A percentile compares a stretch with the other conserved stretches of the same genome.
Conservation (phyloP, 2,113 vertebrate species). For the Psettodes erumei region DNA sequence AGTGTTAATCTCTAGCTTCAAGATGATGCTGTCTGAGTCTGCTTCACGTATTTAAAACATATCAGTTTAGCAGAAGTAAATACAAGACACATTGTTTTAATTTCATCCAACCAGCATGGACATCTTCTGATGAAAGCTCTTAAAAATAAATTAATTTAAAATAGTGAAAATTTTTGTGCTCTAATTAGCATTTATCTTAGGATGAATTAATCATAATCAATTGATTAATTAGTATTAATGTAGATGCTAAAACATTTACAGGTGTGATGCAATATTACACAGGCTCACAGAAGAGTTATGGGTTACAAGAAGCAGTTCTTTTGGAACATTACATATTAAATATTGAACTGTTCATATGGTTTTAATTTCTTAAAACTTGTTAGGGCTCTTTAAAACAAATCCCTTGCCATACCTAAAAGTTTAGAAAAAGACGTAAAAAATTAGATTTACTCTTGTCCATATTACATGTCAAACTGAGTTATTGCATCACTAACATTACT, state of each 20-base stretch:
- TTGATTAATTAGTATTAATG: no score
- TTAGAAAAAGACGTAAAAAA: background rate
- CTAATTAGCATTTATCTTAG: background rate
- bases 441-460: background rate
- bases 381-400: background rate
- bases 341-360: background rate
- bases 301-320: background rate
- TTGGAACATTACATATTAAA: background rate
- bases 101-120: background rate
- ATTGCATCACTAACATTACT: background rate
- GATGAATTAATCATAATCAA: no score
- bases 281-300: background rate
- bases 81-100: background rate
- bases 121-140: background rate
- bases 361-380: background rate
- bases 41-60: background rate
- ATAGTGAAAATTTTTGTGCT: background rate
- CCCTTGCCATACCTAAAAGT: background rate
- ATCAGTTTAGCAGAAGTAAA: background rate
- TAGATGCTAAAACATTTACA: constrained; percentile 11
- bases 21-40: constrained; percentile 1
- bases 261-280: background rate
- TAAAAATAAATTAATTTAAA: background rate
- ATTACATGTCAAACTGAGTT: background rate
- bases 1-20: constrained; percentile 1